These are phyloP conservation scores for Monoplex corrugatus DNA, from an alignment of 2,888 invertebrate species.

Conservation along the genomic window DNA sequence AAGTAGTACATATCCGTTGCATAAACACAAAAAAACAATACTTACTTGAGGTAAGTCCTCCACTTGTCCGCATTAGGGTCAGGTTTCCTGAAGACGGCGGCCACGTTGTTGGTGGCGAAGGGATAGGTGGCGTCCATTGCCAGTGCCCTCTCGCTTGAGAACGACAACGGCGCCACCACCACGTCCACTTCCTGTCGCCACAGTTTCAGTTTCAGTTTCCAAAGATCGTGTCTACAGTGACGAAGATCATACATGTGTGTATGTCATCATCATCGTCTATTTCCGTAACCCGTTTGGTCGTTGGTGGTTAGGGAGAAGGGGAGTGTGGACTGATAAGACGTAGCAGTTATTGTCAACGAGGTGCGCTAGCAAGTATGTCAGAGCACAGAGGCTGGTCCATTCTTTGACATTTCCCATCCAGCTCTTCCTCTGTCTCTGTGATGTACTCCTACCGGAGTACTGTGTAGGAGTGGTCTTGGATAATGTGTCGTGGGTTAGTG, in stretches of 20 bases:
- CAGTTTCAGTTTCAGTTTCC: not conserved
- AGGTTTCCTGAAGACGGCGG: slow-evolving; percentile 65
- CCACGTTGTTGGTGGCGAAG: slow-evolving; percentile 80
- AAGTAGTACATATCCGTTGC: too few species aligned
- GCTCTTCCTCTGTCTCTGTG: too few species aligned
- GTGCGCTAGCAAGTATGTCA: too few species aligned
- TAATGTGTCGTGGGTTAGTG: too few species aligned
- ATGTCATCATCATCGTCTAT: not conserved
- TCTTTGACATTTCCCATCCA: too few species aligned
- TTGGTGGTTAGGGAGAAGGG: not conserved
- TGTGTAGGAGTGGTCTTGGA: too few species aligned
- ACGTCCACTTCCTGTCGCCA: slow-evolving; percentile 89
- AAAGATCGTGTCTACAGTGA: too few species aligned
- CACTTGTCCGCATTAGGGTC: slow-evolving; percentile 64
- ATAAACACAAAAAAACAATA: too few species aligned
- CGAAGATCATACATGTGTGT: not conserved
- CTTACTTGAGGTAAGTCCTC: slow-evolving; percentile 57
- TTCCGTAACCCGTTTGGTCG: not conserved
- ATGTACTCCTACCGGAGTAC: too few species aligned
- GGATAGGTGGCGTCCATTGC: slow-evolving; percentile 95
- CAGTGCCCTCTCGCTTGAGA: slow-evolving; percentile 94
- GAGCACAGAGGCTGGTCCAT: too few species aligned
- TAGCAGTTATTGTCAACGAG: too few species aligned
- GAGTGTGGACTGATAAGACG: too few species aligned
- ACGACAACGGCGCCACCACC: slow-evolving; percentile 90